Conservation (phyloP, 1,140 invertebrate genomes). For the Drosophila pachea region DNA sequence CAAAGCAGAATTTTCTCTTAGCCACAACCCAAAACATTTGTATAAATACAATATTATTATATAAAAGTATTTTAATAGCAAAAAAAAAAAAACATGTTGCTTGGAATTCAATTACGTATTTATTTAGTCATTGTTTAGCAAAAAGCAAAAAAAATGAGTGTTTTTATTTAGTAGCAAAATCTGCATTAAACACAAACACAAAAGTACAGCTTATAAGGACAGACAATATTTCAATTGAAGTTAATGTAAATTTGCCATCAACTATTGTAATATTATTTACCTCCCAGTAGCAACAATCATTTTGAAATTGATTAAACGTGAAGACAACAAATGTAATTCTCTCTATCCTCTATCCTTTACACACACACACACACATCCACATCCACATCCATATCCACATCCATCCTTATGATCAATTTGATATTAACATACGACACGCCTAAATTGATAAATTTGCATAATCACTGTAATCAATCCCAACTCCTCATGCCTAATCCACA, state of each 20-base stretch:
- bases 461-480: conserved; percentile 33
- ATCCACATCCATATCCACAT: not conserved
- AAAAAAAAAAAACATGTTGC: not conserved
- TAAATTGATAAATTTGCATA: not conserved
- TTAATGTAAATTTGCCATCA: not conserved
- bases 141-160: not conserved
- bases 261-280: conserved; percentile 14
- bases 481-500: conserved; percentile 21
- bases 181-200: conserved; percentile 34
- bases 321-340: conserved; percentile 28
- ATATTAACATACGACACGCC: not conserved
- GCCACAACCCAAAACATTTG: conserved; percentile 5
- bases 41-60: conserved; percentile 3
- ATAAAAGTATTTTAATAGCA: not conserved
- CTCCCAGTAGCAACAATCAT: conserved; percentile 34
- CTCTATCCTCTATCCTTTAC: conserved; percentile 38
- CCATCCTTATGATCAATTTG: conserved; percentile 1
- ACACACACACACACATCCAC: conserved; percentile 13
- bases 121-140: not conserved
- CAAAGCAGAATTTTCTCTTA: not conserved
- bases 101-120: conserved; percentile 7
- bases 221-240: not conserved
- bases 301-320: conserved; percentile 15
- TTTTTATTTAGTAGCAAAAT: conserved; percentile 19
- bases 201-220: not conserved